Evolutionary conservation across 2,797 vertebrate species (phyloP).

Genomic region (Mormyrus hasselquistii): DNA sequence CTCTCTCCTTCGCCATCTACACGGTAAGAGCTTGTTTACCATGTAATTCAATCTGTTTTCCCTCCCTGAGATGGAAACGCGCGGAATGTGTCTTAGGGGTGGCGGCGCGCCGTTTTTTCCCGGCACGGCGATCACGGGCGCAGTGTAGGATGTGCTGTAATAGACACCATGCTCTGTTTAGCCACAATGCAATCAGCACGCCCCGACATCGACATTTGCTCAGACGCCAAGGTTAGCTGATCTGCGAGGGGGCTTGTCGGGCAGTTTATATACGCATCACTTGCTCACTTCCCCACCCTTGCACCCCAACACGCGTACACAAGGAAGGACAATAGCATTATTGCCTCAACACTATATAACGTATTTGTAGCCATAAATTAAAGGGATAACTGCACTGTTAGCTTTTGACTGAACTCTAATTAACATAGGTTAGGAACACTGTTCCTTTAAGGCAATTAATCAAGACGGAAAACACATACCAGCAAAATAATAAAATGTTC

Average conservation of each 20-base stretch:
- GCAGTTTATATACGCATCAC: conserved; percentile 24
- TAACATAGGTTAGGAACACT: neutral
- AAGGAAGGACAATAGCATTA: neutral
- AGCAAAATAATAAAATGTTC: neutral
- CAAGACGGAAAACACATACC: neutral
- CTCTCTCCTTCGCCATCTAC: neutral
- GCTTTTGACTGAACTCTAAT: neutral
- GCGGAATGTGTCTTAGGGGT: conserved; percentile 23
- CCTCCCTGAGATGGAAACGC: conserved; percentile 24
- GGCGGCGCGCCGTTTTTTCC: neutral
- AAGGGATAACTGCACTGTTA: neutral
- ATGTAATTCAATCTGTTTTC: conserved; percentile 26
- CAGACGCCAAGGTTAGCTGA: conserved; percentile 36
- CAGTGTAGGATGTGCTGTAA: conserved; percentile 35
- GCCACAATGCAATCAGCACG: conserved; percentile 27
- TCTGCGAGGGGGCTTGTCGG: conserved; percentile 34
- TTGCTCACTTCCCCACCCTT: conserved; percentile 1
- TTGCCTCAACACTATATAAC: neutral
- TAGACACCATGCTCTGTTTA: conserved; percentile 34
- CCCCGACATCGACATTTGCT: conserved; percentile 25
- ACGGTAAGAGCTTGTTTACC: conserved; percentile 20
- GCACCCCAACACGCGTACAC: conserved; percentile 10
- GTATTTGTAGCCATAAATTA: neutral
- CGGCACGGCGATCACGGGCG: conserved; percentile 20
- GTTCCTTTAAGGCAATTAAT: neutral